Evolutionary conservation across 1,140 invertebrate genomes (phyloP), one percentile per base, ranked within the genome.

Genomic region (Cylas formicarius): DNA sequence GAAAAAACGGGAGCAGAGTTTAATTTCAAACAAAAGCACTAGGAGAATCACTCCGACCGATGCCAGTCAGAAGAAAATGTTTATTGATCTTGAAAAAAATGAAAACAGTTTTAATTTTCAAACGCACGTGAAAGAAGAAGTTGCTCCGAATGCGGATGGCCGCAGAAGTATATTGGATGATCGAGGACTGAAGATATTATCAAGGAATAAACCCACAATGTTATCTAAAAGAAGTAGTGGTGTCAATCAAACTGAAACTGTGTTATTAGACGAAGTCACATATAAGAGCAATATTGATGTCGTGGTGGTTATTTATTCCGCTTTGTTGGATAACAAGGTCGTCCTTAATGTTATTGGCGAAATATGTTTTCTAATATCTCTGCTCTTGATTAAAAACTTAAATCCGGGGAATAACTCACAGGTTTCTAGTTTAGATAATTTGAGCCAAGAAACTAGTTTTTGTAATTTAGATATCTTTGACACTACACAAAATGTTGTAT

Each of bases 401-500:
- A 31, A 6, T 8, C 13, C 16, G 6, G 2, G 11, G 2, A 24
- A 10, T 44, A 13, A 8, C n/a, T 11, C 22, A 17, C 32, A 44
- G 11, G 36, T 50, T 3, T 24, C 13, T 18, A 32, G 34, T 43
- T 39, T 44, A 24, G 55, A 14, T 32, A 14, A 18, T 10, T 16
- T 27, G 8, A 4, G 2, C 2, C 0, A 9, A 9, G 23, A 45
- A 39, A 20, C 18, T 16, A 36, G 41, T 20, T 19, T 39, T 8
- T 36, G 13, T 34, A 43, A 42, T 23, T 42, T 5, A 16, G 33
- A 55, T 19, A 32, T 63, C 7, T 60, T 65, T 27, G 45, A 55
- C 16, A 55, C 23, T 14, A 58, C 74, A 16, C 76, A 79, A 50
- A 80, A 80, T 61, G 71, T 75, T 52, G 68, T 78, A 5, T 79